phyloP scores from a whole-genome alignment of 2,797 vertebrate genomes.

The Premnoplex brunnescens region DNA sequence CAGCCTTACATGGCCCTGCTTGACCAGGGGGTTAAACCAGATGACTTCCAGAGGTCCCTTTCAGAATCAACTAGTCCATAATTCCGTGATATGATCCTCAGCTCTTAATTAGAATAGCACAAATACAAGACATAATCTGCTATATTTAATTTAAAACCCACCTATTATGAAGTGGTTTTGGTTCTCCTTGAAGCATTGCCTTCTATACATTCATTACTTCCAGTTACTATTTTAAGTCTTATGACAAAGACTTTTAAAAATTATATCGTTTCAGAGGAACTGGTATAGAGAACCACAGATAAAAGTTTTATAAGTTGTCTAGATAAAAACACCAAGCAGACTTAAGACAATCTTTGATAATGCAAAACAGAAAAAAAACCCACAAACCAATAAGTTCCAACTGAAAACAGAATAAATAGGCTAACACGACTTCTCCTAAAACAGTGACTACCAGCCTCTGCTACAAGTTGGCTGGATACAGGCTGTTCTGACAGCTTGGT shows the following conservation, averaged over 20 bases:
- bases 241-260: not conserved
- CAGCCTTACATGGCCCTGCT: no score
- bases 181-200: not conserved
- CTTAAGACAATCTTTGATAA: not conserved
- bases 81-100: not conserved
- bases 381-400: not conserved
- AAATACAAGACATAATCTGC: not conserved
- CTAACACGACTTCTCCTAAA: not conserved
- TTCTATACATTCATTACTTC: not conserved
- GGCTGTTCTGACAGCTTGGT: not conserved
- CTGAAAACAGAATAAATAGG: not conserved
- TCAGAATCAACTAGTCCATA: not conserved
- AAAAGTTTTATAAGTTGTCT: not conserved
- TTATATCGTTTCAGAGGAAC: not conserved
- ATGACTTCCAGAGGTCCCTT: not conserved
- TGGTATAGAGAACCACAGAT: not conserved
- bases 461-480: not conserved
- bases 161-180: not conserved
- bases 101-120: not conserved
- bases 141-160: not conserved
- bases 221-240: not conserved
- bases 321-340: not conserved
- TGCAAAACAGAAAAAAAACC: not conserved
- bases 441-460: not conserved
- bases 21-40: not conserved